A percentile compares a stretch with the other conserved stretches of the same genome.
These are phyloP conservation scores for Siniperca knerii DNA, from an alignment of 2,113 vertebrate species.

Conservation along the genomic window DNA sequence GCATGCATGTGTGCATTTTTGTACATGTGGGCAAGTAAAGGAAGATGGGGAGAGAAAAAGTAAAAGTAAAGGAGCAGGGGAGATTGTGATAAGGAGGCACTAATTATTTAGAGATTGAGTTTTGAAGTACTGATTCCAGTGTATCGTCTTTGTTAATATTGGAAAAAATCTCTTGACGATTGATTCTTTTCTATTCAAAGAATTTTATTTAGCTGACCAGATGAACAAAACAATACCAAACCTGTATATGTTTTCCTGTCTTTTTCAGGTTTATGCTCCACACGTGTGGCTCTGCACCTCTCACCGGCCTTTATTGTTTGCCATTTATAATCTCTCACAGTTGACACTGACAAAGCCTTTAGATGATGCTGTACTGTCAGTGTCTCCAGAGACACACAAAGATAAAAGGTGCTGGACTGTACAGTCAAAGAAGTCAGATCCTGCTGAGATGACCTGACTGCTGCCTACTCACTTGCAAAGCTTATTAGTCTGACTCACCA, in stretches of 20 bases:
- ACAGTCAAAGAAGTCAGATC: constrained; percentile 25
- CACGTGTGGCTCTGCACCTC: not conserved
- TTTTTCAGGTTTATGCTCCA: not conserved
- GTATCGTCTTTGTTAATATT: constrained; percentile 13
- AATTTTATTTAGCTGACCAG: not conserved
- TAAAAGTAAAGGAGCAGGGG: not conserved
- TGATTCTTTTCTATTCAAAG: constrained; percentile 37
- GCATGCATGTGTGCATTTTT: constrained; percentile 45
- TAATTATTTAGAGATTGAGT: constrained; percentile 31
- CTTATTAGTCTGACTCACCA: constrained; percentile 63
- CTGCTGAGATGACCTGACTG: constrained; percentile 50
- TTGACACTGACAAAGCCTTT: constrained; percentile 17
- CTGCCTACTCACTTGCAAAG: constrained; percentile 63
- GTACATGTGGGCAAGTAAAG: constrained; percentile 32
- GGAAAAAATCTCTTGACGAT: constrained; percentile 3
- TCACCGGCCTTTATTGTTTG: constrained; percentile 19
- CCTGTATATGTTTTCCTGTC: not conserved
- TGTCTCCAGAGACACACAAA: not conserved
- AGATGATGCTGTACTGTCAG: not conserved
- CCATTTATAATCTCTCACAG: constrained; percentile 28
- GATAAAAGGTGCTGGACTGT: constrained; percentile 18
- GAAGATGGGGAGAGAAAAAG: constrained; percentile 28
- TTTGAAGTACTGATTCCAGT: constrained; percentile 40
- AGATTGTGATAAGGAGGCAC: constrained; percentile 4
- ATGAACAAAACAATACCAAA: not conserved